Percentiles rank a stretch among this genome's conserved stretches.
phyloP scores from a whole-genome alignment of 2,888 invertebrate species.

The Cybosia mesomella region DNA sequence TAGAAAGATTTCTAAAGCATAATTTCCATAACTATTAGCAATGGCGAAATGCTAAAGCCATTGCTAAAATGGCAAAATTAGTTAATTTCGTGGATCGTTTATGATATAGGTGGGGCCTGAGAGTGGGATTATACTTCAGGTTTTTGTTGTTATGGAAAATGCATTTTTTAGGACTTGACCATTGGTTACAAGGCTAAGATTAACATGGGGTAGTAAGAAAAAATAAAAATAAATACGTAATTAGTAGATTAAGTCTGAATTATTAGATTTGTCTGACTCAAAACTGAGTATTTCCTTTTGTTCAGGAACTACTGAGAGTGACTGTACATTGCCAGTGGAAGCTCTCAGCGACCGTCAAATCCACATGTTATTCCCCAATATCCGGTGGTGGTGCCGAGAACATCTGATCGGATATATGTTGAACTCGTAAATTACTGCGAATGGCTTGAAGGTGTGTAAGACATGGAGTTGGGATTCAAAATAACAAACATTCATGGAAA shows the following conservation, averaged over 20 bases:
- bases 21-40: too few species aligned
- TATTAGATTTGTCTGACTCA: not conserved
- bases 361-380: conserved; percentile 70
- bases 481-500: not conserved
- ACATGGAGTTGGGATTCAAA: not conserved
- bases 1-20: too few species aligned
- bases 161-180: not conserved
- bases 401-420: conserved; percentile 52
- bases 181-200: too few species aligned
- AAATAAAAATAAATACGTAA: too few species aligned
- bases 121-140: too few species aligned
- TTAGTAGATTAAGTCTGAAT: not conserved
- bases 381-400: conserved; percentile 57
- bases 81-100: not conserved
- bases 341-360: conserved; percentile 56
- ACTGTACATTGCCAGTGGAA: conserved; percentile 44
- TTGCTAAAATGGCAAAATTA: too few species aligned
- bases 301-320: conserved; percentile 27
- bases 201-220: too few species aligned
- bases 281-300: not conserved
- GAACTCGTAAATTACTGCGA: conserved; percentile 65
- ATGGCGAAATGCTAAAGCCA: too few species aligned
- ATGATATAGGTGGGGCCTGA: too few species aligned
- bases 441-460: conserved; percentile 48
- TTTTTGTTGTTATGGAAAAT: too few species aligned